Percentiles rank a stretch among this genome's conserved stretches.
Conservation (phyloP, 2,888 invertebrate species). For the Notodonta ziczac region DNA sequence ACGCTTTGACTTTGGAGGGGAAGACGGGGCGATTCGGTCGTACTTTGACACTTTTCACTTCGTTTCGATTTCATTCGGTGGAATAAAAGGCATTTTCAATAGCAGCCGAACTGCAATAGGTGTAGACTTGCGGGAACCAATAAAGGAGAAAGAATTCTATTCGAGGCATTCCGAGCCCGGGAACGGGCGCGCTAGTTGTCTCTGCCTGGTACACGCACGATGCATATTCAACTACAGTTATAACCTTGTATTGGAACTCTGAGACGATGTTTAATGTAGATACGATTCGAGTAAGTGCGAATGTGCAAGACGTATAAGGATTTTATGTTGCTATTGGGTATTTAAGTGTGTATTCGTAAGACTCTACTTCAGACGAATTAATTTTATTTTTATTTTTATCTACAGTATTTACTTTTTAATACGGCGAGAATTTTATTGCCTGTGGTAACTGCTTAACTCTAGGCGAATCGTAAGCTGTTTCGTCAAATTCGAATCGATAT, state of each 20-base stretch:
- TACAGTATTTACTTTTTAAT: too few species aligned
- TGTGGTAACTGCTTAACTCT: too few species aligned
- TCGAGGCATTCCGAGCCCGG: constrained; percentile 56
- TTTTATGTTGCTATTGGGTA: too few species aligned
- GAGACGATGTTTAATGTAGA: neutral
- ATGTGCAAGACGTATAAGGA: too few species aligned
- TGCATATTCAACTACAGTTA: constrained; percentile 38
- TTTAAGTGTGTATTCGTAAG: too few species aligned
- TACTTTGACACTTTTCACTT: constrained; percentile 6
- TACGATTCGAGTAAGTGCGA: neutral
- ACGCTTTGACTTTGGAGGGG: too few species aligned
- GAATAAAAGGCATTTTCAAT: constrained; percentile 42
- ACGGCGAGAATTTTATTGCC: neutral
- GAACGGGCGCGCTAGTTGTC: constrained; percentile 40
- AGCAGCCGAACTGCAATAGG: constrained; percentile 31
- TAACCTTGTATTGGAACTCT: constrained; percentile 27
- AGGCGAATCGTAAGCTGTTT: too few species aligned
- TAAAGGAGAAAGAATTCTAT: constrained; percentile 64
- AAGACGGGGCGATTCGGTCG: too few species aligned
- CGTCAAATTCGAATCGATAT: too few species aligned
- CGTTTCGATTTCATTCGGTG: neutral
- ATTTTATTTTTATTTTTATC: too few species aligned
- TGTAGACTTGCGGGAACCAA: constrained; percentile 45
- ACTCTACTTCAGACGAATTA: too few species aligned
- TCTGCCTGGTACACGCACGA: constrained; percentile 44